A percentile compares a stretch with the other conserved stretches of the same genome.
phyloP scores from a whole-genome alignment of 2,113 vertebrate species.

The Pseudorasbora parva region DNA sequence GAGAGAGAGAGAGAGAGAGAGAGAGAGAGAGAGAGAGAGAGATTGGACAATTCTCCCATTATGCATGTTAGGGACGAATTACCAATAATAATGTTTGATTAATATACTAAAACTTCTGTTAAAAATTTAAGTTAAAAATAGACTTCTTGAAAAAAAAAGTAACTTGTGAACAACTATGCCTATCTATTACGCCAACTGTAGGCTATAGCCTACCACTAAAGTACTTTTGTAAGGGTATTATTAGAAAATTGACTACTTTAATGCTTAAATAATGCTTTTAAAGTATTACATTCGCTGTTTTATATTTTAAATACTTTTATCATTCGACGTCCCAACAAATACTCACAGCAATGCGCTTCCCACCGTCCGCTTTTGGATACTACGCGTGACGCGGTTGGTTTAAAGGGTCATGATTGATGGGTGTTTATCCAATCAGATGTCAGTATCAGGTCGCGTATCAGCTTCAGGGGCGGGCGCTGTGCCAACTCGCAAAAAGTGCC shows the following conservation, averaged over 20 bases:
- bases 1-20: no score
- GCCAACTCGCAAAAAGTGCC: constrained; percentile 73
- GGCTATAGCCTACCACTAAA: not conserved
- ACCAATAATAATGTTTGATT: no score
- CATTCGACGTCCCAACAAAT: not conserved
- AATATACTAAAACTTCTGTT: no score
- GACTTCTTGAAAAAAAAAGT: no score
- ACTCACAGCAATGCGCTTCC: not conserved
- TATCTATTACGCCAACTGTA: no score
- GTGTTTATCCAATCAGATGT: constrained; percentile 52
- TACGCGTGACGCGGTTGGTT: constrained; percentile 53
- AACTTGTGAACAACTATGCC: no score
- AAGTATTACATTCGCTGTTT: not conserved
- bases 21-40: no score
- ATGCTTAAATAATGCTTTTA: not conserved
- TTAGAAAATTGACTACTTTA: not conserved
- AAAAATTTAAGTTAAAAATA: no score
- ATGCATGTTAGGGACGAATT: no score
- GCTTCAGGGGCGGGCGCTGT: constrained; percentile 44
- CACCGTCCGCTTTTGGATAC: constrained; percentile 9
- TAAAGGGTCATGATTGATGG: constrained; percentile 52
- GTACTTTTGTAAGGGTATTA: not conserved
- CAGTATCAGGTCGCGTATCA: not conserved
- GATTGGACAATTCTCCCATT: no score
- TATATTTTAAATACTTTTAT: not conserved